Conservation (phyloP, 1,140 invertebrate genomes). For the Melitaea cinxia region DNA sequence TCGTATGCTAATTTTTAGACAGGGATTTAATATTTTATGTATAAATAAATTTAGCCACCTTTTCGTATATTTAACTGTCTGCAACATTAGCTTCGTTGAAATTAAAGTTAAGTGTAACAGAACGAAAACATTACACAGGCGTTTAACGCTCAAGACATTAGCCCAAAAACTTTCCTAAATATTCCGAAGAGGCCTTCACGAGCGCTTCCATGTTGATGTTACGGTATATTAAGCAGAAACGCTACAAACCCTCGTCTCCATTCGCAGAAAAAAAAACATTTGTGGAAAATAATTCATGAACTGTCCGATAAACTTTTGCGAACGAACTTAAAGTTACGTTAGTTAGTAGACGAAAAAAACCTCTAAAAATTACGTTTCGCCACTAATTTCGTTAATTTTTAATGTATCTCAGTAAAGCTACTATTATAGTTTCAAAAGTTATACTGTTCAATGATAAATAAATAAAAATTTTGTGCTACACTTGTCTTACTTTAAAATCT, state of each 20-base stretch:
- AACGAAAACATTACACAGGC: slow-evolving; percentile 7
- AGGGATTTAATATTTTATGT: no score
- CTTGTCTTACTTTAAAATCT: no score
- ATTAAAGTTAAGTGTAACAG: not conserved
- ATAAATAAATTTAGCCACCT: not conserved
- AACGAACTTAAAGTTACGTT: not conserved
- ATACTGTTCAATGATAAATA: no score
- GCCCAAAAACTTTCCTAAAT: slow-evolving; percentile 10
- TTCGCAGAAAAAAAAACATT: slow-evolving; percentile 18
- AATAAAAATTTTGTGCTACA: no score
- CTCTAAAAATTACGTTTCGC: no score
- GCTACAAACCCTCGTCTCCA: not conserved
- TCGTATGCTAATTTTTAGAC: not conserved
- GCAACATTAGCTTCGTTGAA: slow-evolving; percentile 4
- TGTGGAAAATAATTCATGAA: slow-evolving; percentile 18
- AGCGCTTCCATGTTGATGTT: slow-evolving; percentile 12
- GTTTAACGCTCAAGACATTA: slow-evolving; percentile 12
- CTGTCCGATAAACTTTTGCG: slow-evolving; percentile 1
- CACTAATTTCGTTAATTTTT: no score
- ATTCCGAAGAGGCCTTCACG: slow-evolving; percentile 3
- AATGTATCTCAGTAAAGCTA: no score
- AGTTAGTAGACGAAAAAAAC: not conserved
- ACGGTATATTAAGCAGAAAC: slow-evolving; percentile 15
- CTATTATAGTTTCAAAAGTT: no score
- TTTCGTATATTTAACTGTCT: slow-evolving; percentile 10